Base-by-base conservation (phyloP, 2,888 invertebrate species). In the Danaus chrysippus region DNA sequence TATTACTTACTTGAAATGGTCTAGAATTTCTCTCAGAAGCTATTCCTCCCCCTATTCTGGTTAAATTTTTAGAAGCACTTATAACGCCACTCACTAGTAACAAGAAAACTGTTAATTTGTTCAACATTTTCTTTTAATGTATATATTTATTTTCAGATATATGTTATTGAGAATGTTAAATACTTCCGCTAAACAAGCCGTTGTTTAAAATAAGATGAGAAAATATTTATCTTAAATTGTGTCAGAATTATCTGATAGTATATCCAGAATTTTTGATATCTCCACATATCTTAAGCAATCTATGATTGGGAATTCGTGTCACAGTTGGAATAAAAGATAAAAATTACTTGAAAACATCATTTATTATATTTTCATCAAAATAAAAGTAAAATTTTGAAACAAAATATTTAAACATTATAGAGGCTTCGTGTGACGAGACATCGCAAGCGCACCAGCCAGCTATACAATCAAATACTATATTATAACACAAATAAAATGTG, bases 331-430 rank as follows among this genome's bases (percentile, higher is more conserved):
- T 56, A 53, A 54, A 66, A 64, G 64, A 74, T 69, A 74, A 71
- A 54, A 59, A 58, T 68, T 88, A 87, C 87, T 90, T 89, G 87
- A 91, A 91, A 91, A 91, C 91, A 88, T 91, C 81, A 82, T 90
- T 91, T 89, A 90, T 91, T 90, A 89, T 90, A 90, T 70, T 69
- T 85, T 88, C 89, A 79, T 90, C 88, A 87, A 90, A 89, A 34
- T 3, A 34, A 89, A 91, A 87, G 86, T 87, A 88, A 89, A 88
- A 86, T 88, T 89, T 87, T 79, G 84, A 89, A 91, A 88, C 87
- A 88, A 90, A 87, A 88, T 88, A 88, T 84, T 83, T 87, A 85
- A 89, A 86, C 85, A 81, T 84, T 66, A 84, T 84, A 83, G 83
- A 86, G 86, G 87, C 87, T 84, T 76, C 73, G 78, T 79, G 86